Evolutionary conservation across 2,113 vertebrate species (phyloP).

Genomic region (Gobio gobio): DNA sequence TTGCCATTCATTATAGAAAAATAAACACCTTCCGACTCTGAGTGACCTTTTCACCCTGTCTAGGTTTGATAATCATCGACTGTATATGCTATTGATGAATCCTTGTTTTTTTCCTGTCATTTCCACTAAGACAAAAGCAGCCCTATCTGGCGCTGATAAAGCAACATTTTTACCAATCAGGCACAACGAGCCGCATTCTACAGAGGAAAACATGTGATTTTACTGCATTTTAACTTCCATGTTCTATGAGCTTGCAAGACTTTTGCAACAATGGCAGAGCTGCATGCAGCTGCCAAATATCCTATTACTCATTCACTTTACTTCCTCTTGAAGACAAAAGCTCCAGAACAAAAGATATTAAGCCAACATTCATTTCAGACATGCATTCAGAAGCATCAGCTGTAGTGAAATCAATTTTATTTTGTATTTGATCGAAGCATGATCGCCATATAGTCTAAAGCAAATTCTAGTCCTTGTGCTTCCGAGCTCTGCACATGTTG

Average conservation of each 20-base stretch:
- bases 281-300: background rate
- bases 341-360: background rate
- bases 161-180: background rate
- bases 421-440: background rate
- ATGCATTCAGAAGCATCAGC: background rate
- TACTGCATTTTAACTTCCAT: conserved; percentile 32
- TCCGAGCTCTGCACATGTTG: too few relatives aligned
- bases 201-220: conserved; percentile 12
- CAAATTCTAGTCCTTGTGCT: too few relatives aligned
- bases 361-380: background rate
- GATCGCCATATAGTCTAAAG: background rate
- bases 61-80: background rate
- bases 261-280: background rate
- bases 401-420: background rate
- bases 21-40: too few relatives aligned
- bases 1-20: background rate
- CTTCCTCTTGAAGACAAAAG: conserved; percentile 24
- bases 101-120: background rate
- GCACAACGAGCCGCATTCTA: background rate
- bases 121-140: background rate
- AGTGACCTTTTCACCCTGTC: background rate
- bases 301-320: background rate
- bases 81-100: background rate
- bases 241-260: background rate
- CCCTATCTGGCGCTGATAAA: background rate